These are phyloP conservation scores for Elephas maximus DNA, from an alignment of 2,113 vertebrate species.

Conservation along the genomic window DNA sequence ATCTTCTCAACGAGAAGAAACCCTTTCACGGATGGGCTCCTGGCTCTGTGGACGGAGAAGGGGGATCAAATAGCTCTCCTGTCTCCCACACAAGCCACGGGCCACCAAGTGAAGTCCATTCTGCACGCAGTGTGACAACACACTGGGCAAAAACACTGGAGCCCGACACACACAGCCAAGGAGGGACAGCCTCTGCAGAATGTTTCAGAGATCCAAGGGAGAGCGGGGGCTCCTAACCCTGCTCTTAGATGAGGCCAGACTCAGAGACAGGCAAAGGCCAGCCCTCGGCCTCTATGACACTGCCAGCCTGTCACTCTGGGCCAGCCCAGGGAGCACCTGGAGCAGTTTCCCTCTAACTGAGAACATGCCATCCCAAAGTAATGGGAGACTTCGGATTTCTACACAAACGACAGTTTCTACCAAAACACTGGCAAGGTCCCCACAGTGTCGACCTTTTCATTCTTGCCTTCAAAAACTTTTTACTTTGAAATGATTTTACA, in stretches of 20 bases:
- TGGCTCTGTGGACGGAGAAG: neutral
- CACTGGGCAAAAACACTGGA: too few relatives aligned
- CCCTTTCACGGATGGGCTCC: neutral
- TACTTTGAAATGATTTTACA: neutral
- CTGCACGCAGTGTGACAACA: neutral
- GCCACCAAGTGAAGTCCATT: neutral
- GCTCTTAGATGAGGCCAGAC: too few relatives aligned
- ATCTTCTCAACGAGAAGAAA: rapidly evolving
- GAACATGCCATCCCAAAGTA: neutral
- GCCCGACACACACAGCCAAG: rapidly evolving
- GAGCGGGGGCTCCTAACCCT: too few relatives aligned
- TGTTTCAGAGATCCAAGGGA: neutral
- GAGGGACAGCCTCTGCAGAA: neutral
- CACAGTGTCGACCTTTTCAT: rapidly evolving
- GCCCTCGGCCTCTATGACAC: too few relatives aligned
- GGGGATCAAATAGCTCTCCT: neutral
- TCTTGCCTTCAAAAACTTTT: neutral
- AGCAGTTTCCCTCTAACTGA: rapidly evolving
- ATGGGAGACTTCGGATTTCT: neutral
- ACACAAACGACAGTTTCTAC: too few relatives aligned
- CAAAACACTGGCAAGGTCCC: neutral
- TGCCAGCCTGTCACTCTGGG: too few relatives aligned
- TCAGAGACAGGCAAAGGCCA: too few relatives aligned
- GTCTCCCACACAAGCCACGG: neutral
- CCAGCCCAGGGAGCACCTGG: rapidly evolving